A percentile compares a stretch with the other conserved stretches of the same genome.
Conservation (phyloP, 1,140 invertebrate species). For the Octopus sinensis region DNA sequence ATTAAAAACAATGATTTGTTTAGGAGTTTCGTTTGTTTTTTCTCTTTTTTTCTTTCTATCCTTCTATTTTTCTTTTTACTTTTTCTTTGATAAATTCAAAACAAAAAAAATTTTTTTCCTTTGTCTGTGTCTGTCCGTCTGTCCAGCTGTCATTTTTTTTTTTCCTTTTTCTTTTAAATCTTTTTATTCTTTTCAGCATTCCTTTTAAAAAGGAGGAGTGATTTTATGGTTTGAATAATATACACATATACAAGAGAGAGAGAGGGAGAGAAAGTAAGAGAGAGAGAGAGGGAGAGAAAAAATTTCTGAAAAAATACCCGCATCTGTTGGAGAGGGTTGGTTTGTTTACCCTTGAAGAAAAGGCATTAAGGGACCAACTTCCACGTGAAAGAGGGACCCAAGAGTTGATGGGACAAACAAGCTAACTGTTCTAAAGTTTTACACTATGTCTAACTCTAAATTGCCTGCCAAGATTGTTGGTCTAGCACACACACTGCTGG, state of each 20-base stretch:
- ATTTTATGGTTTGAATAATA: neutral
- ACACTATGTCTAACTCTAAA: too few species aligned
- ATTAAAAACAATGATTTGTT: too few species aligned
- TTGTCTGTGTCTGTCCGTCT: neutral
- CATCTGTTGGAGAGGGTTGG: constrained; percentile 15
- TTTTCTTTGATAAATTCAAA: too few species aligned
- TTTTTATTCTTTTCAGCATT: constrained; percentile 3
- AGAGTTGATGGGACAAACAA: too few species aligned
- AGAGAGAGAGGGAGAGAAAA: neutral
- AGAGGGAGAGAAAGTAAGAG: neutral
- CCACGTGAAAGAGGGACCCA: too few species aligned
- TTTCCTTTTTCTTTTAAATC: neutral
- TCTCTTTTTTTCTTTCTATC: too few species aligned
- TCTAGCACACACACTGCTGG: too few species aligned
- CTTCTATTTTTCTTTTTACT: too few species aligned
- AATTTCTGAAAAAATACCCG: constrained; percentile 12
- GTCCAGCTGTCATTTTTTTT: neutral
- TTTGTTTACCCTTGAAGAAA: constrained; percentile 7
- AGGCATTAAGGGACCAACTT: neutral
- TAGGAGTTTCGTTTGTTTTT: too few species aligned
- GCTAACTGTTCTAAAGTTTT: too few species aligned
- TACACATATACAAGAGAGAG: neutral
- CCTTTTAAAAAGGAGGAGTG: neutral
- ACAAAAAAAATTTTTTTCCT: neutral
- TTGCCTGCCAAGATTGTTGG: too few species aligned